Evolutionary conservation across 2,113 vertebrate genomes (phyloP), one percentile per base, ranked within the genome.

Genomic region (Chunga burmeisteri): DNA sequence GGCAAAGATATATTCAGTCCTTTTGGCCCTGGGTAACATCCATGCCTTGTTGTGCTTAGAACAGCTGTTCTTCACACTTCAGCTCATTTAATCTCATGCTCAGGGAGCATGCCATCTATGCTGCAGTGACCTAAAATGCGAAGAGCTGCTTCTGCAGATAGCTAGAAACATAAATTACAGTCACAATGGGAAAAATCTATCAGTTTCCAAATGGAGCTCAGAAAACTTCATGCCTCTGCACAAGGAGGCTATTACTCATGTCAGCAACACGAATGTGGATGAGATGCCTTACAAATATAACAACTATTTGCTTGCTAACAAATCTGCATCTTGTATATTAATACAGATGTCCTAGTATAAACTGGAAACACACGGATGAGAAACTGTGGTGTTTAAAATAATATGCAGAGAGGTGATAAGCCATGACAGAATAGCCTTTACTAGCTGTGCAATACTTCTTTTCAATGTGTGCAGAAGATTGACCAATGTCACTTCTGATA

Each of bases 61-160:
- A 88, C 27, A 96, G 71, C 71, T 89, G 68, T 50, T 78, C 65
- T 84, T 94, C 84, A 87, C 73, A 71, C 32, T 88, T 86, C 34
- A 93, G 44, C 17, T 96, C 81, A 52, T 86, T 88, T 89, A 19
- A 56, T 72, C 81, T 96, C 56, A 87, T n/a, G n/a, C n/a, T n/a
- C n/a, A n/a, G 40, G 20, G 52, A 91, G 20, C 8, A 16, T 49
- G 72, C 40, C 2, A 53, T 49, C 44, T 87, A 19, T 18, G 36
- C 66, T 94, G 56, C 36, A 72, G 62, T 61, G 67, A 89, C 81
- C 77, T 86, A 87, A 84, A 62, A 52, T 89, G 42, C 34, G 47
- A 93, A 81, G 7, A 55, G 25, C 23, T 81, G 44, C 30, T 93
- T 84, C 68, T 89, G 65, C 34, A 71, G 36, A 79, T 7, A 87